Evolutionary conservation across 2,113 vertebrate genomes (phyloP), one percentile per base, ranked within the genome.

Genomic region (Tringa solitaria): DNA sequence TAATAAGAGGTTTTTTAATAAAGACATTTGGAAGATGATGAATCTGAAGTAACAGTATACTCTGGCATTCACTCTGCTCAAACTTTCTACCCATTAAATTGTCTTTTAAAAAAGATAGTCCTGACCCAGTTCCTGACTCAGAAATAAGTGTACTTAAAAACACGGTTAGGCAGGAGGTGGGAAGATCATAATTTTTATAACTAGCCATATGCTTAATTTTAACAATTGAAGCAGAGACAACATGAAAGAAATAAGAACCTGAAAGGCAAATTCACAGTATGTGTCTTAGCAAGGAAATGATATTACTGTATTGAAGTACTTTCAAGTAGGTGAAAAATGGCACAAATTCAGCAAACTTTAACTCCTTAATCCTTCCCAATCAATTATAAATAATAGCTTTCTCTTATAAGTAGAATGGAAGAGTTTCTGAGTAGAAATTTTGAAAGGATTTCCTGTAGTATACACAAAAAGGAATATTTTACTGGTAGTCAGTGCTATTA

Each of bases 131-230:
- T 77, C 20, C n/a, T 33, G 14, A 8, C 10, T 83, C 17, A 60
- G n/a, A 76, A 84, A 80, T 8, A 51, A 54, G 2, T 19, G 12
- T 23, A 14, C 54, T 39, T 80, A 10, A 73, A 74, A 92, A 45
- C 6, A 5, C 4, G 5, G 4, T 16, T 78, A 37, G 18, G 11
- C 5, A 56, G 14, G 6, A 6, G 3, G 4, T 23, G 26, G 23
- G 33, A 86, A 70, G 16, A 39, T 33, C 33, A 48, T 39, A 1
- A 18, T 6, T 68, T 77, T 7, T 39, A 13, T 24, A 69, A 33
- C 10, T 27, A 51, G 24, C 4, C 32, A 5, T 24, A 32, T 4
- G 10, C 13, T 57, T 57, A 39, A 43, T 64, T 80, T 33, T 50
- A 54, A 63, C 14, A 79, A 8, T 3, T 69, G 51, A 82, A 85